These are phyloP conservation scores for Electrophaes corylata DNA, from an alignment of 2,888 invertebrate species.

Conservation along the genomic window DNA sequence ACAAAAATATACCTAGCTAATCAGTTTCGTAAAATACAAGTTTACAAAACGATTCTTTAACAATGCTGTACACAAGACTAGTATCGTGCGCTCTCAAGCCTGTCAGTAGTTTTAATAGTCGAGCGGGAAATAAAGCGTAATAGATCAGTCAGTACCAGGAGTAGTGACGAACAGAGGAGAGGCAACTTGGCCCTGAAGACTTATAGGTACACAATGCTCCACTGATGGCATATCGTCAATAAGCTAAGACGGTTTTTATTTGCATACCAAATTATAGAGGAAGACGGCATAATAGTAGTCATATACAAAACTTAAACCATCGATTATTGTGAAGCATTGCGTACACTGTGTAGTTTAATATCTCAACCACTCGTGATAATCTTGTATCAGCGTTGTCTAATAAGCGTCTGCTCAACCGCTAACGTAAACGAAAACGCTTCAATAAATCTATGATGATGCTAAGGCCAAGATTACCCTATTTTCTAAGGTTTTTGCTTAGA, in stretches of 20 bases:
- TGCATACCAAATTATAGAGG: no score
- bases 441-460: background rate
- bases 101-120: slow-evolving; percentile 6
- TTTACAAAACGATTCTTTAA: slow-evolving; percentile 73
- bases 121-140: slow-evolving; percentile 23
- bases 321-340: background rate
- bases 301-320: no score
- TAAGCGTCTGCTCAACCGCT: background rate
- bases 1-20: slow-evolving; percentile 78
- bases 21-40: slow-evolving; percentile 63
- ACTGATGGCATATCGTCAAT: no score
- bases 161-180: slow-evolving; percentile 52
- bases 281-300: no score
- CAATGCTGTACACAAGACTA: slow-evolving; percentile 72
- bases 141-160: slow-evolving; percentile 29
- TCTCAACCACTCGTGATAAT: background rate
- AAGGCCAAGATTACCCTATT: background rate
- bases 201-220: background rate
- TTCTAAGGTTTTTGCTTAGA: background rate
- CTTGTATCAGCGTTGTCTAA: background rate
- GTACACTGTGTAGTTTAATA: background rate
- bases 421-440: background rate
- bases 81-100: slow-evolving; percentile 43
- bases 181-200: slow-evolving; percentile 45
- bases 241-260: no score